phyloP scores from a whole-genome alignment of 2,888 invertebrate genomes.

The Rhogogaster chlorosoma region DNA sequence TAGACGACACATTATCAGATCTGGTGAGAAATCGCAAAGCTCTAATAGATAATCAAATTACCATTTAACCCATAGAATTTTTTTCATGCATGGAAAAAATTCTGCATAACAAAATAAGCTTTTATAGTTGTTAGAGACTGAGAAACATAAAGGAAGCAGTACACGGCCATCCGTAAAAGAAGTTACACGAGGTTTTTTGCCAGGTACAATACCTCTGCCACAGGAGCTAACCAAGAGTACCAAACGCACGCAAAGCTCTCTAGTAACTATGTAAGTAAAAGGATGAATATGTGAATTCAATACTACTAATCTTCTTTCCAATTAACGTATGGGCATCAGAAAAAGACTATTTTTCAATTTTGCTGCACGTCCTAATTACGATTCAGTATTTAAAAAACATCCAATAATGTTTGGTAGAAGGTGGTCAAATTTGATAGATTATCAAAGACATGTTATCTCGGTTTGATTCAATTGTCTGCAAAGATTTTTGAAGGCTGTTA shows the following conservation, averaged over 20 bases:
- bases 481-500: not conserved
- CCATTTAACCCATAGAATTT: not conserved
- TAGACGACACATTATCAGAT: slow-evolving; percentile 60
- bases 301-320: not conserved
- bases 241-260: slow-evolving; percentile 78
- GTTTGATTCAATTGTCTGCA: not conserved
- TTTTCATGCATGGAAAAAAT: not conserved
- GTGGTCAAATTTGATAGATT: not conserved
- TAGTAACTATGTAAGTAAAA: slow-evolving; percentile 80
- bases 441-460: not conserved
- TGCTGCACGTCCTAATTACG: not conserved
- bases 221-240: slow-evolving; percentile 55
- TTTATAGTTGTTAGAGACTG: slow-evolving; percentile 55
- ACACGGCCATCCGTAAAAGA: slow-evolving; percentile 47
- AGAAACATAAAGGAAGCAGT: slow-evolving; percentile 54
- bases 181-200: slow-evolving; percentile 45
- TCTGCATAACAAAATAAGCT: not conserved
- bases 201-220: slow-evolving; percentile 27
- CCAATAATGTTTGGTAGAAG: not conserved
- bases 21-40: slow-evolving; percentile 60
- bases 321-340: not conserved
- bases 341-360: not conserved
- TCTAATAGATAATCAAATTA: not conserved
- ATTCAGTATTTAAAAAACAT: not conserved
- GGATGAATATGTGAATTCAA: not conserved